Percentiles rank a stretch among this genome's conserved stretches.
These are phyloP conservation scores for Pammene aurita DNA, from an alignment of 2,888 invertebrate genomes.

Conservation along the genomic window DNA sequence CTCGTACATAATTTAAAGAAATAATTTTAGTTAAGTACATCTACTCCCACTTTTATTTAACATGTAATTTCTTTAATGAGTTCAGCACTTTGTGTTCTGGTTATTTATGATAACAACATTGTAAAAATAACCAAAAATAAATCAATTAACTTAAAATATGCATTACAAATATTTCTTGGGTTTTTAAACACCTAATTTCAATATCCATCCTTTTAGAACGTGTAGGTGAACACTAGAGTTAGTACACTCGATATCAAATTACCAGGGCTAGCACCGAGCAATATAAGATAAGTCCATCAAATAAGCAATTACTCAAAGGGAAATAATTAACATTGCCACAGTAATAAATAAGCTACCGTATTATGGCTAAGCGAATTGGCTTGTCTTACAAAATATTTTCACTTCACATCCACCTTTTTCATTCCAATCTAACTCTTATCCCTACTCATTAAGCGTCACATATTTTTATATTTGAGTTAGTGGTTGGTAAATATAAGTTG, in stretches of 20 bases:
- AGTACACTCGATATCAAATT: slow-evolving; percentile 31
- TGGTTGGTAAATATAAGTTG: slow-evolving; percentile 45
- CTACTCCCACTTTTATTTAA: too few relatives aligned
- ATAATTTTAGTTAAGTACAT: too few relatives aligned
- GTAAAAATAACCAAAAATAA: too few relatives aligned
- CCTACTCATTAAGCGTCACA: not conserved
- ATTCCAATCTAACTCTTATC: slow-evolving; percentile 43
- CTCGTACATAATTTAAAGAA: too few relatives aligned
- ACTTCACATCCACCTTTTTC: not conserved
- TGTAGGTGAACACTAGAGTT: not conserved
- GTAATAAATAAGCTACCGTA: slow-evolving; percentile 68
- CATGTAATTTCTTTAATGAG: too few relatives aligned
- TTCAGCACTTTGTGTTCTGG: too few relatives aligned
- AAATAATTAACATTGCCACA: slow-evolving; percentile 70
- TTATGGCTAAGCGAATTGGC: slow-evolving; percentile 56
- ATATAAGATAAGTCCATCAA: slow-evolving; percentile 53
- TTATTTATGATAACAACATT: too few relatives aligned
- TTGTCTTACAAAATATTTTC: slow-evolving; percentile 28
- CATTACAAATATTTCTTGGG: too few relatives aligned
- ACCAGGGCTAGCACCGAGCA: slow-evolving; percentile 37
- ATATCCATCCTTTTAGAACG: not conserved
- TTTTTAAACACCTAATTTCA: too few relatives aligned
- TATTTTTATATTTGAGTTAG: slow-evolving; percentile 36
- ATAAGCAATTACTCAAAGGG: slow-evolving; percentile 68
- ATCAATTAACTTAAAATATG: too few relatives aligned